A percentile compares a stretch with the other conserved stretches of the same genome.
Evolutionary conservation across 2,888 invertebrate species (phyloP).

Genomic region (Clusia tigrina): DNA sequence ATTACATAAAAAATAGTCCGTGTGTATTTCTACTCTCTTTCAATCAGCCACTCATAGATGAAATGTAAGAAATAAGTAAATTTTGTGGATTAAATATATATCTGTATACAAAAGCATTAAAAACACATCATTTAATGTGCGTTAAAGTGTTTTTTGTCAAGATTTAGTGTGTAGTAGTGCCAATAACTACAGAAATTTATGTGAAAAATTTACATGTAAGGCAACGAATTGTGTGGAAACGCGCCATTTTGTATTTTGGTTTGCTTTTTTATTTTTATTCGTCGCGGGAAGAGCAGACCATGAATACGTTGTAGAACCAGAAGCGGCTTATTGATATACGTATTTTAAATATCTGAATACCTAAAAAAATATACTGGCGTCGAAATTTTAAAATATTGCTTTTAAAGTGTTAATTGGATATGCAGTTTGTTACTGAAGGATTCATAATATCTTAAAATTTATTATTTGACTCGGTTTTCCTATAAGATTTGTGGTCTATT

Average conservation of each 20-base stretch:
- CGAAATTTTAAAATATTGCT: too few relatives aligned
- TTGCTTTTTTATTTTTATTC: constrained; percentile 12
- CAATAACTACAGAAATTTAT: neutral
- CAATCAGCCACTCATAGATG: constrained; percentile 18
- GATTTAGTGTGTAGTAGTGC: neutral
- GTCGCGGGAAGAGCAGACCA: neutral
- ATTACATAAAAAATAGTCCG: constrained; percentile 35
- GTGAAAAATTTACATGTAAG: neutral
- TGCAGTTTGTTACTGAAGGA: too few relatives aligned
- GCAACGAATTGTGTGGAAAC: constrained; percentile 34
- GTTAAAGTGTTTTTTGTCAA: constrained; percentile 13
- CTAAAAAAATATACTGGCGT: too few relatives aligned
- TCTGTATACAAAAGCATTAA: constrained; percentile 23
- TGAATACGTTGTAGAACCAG: too few relatives aligned
- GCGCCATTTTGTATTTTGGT: constrained; percentile 45
- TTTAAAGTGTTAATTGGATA: too few relatives aligned
- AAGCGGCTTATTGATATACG: too few relatives aligned
- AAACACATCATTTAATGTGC: constrained; percentile 22
- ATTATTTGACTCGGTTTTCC: too few relatives aligned
- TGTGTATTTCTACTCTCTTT: constrained; percentile 24
- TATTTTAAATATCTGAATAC: too few relatives aligned
- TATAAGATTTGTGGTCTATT: too few relatives aligned
- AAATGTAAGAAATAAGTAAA: constrained; percentile 20
- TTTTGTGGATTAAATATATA: constrained; percentile 6
- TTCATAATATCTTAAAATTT: too few relatives aligned